Conservation (phyloP, 1,140 invertebrate species). For the Delia radicum region DNA sequence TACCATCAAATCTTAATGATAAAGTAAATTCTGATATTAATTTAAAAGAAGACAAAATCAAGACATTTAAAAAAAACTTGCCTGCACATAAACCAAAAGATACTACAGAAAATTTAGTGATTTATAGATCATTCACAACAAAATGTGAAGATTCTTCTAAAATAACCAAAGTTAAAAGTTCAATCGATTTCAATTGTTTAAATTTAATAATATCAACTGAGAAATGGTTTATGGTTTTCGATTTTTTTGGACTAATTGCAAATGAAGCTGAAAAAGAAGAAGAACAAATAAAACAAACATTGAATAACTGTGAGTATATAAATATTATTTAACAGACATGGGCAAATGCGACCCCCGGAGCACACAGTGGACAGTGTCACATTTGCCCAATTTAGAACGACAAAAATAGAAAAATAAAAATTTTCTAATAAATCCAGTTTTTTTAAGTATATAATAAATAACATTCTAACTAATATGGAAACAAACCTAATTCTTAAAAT, state of each 20-base stretch:
- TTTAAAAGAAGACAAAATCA: conserved; percentile 44
- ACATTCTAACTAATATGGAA: too few species aligned
- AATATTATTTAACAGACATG: too few species aligned
- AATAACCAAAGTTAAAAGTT: conserved; percentile 36
- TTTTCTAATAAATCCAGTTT: too few species aligned
- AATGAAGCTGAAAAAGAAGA: conserved; percentile 43
- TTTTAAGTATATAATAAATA: too few species aligned
- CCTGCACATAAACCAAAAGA: not conserved
- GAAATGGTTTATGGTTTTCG: conserved; percentile 90
- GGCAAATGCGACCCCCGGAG: too few species aligned
- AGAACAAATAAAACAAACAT: not conserved
- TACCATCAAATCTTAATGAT: conserved; percentile 71
- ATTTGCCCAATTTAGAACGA: too few species aligned
- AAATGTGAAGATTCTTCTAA: not conserved
- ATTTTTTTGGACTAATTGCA: conserved; percentile 82
- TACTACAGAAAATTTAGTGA: conserved; percentile 40
- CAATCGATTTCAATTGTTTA: conserved; percentile 86
- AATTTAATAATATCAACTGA: conserved; percentile 88
- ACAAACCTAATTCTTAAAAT: too few species aligned
- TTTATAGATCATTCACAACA: conserved; percentile 36
- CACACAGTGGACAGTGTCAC: too few species aligned
- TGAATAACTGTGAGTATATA: not conserved
- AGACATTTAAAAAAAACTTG: conserved; percentile 24
- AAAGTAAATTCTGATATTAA: conserved; percentile 34
- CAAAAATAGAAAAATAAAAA: too few species aligned